Evolutionary conservation across 2,888 invertebrate species (phyloP), one percentile per base, ranked within the genome.

Genomic region (Trichacis sp.): DNA sequence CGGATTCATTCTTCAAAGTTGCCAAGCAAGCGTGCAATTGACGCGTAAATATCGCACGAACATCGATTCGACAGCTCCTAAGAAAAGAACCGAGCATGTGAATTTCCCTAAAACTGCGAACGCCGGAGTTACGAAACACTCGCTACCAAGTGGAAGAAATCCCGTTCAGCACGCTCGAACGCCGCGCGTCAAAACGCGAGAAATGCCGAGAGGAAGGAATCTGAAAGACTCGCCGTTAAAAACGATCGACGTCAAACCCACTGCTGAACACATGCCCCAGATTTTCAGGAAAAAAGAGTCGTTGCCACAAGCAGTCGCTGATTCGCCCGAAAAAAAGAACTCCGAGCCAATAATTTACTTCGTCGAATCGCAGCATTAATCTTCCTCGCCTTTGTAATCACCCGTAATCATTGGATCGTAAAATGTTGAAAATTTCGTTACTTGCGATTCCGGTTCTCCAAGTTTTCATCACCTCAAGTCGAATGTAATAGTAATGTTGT

Each of bases 11-110:
- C 63, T 83, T 11, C 76, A 75, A 19, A 83, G 77, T 62, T 83
- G 83, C 53, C 78, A 73, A 57, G 81, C 83, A 43, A 83, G 75
- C 19, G 82, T 75, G 3, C 76, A 82, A 57, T 71, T 83, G 42
- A 76, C 71, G 20, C 76, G 77, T 54, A 77, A 71, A 54, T 64
- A 73, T 20, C 61, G 70, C 29, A 72, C 74, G 42, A 72, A 72
- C 45, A 62, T 63, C 30, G 62, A 58, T 30, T 40, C 68, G 5
- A n/a, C n/a, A n/a, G 65, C 54, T 51, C 14, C 64, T n/a, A 70
- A 69, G 67, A 51, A 59, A 15, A 42, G 60, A 24, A 51, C 68
- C 12, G 67, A 59, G 53, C 52, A 52, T 46, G 33, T 49, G n/a
- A 59, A 66, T 17, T 63, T 57, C 46, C 48, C 62, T 0, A 69